Base-by-base conservation (phyloP, 2,113 vertebrate species). In the Semnornis frantzii region DNA sequence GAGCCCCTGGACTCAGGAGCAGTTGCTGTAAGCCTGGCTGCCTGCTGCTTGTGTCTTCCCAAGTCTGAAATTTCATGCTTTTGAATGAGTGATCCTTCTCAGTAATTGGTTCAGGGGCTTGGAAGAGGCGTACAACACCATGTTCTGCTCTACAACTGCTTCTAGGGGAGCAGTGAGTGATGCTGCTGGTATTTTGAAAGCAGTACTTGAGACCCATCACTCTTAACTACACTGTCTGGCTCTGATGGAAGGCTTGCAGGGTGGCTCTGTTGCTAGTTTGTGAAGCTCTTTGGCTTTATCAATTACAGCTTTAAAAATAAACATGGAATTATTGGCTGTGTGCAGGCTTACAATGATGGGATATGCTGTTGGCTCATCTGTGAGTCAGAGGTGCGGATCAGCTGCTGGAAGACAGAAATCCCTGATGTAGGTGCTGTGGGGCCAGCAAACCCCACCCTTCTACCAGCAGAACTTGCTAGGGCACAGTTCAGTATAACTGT, bases 401-500 rank as follows among this genome's bases (percentile, higher is more conserved):
- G 27, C 52, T 83, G 48, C 33, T 77, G 73, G 33, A 34, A 50
- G 27, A 48, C 13, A 83, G 58, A 90, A 88, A 31, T 81, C 20
- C 3, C 18, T 28, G 6, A 2, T 19, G 11, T 8, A 74, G 78
- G 54, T 91, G 42, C 57, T 63, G 42, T 59, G 57, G 83, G 65
- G 37, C 58, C 37, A 60, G 62, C 31, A 86, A 88, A 59, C 42
- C 42, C 12, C 30, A 70, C 23, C 44, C 21, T 89, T 71, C 57
- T 66, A 31, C 37, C 44, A 68, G 62, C 44, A 73, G 55, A 52
- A 58, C 54, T 68, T 81, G 58, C 54, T 75, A 33, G 42, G 63
- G 65, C 25, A 8, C 3, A 1, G 15, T 65, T 78, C 0, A 1
- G 25, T 82, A 0, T 33, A 46, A 28, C 9, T 69, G 33, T 39